Evolutionary conservation across 2,797 vertebrate genomes (phyloP).

Genomic region (Bradypodion pumilum): DNA sequence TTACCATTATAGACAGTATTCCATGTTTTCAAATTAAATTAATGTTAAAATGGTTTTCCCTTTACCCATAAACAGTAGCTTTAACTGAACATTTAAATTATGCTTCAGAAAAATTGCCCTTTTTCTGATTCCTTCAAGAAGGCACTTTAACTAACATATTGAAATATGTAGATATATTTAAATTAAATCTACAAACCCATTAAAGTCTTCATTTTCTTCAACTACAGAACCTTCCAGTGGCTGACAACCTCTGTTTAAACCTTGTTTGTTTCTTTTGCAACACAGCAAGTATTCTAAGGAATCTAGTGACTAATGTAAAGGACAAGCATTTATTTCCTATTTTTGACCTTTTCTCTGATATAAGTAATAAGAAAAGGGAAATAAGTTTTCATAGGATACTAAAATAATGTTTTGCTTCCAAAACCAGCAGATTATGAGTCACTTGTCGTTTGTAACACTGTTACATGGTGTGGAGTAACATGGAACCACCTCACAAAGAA

Average conservation of each 20-base stretch:
- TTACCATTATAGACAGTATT: not conserved
- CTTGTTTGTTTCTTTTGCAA: not conserved
- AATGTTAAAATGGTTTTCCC: not conserved
- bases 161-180: constrained; percentile 10
- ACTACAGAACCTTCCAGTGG: not conserved
- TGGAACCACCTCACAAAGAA: not conserved
- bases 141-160: not conserved
- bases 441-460: not conserved
- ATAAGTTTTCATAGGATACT: not conserved
- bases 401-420: not conserved
- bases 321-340: not conserved
- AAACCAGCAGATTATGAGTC: not conserved
- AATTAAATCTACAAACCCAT: constrained; percentile 1
- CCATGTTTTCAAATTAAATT: not conserved
- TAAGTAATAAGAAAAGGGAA: not conserved
- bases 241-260: not conserved
- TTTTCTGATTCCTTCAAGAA: not conserved
- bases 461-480: not conserved
- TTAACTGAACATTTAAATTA: not conserved
- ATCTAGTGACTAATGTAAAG: not conserved
- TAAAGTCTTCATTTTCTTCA: not conserved
- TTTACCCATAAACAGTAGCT: not conserved
- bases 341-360: not conserved
- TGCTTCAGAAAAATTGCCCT: not conserved
- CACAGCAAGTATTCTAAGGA: not conserved